Conservation (phyloP, 2,888 invertebrate species). For the Gisinianus flammeolus region DNA sequence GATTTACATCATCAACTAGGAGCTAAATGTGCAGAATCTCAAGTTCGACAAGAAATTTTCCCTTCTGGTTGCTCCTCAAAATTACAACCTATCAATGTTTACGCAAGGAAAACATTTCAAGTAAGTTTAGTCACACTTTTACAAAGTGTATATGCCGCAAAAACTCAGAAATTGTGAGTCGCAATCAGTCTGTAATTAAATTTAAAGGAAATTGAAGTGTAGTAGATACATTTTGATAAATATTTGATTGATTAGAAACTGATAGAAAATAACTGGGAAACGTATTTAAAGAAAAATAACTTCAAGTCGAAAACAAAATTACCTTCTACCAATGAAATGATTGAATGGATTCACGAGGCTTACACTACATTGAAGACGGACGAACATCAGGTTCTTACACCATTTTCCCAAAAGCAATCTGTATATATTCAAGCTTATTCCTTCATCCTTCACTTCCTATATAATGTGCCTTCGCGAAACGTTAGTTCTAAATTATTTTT, state of each 20-base stretch:
- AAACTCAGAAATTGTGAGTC: neutral
- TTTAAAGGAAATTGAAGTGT: too few species aligned
- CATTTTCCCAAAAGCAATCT: neutral
- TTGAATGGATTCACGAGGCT: constrained; percentile 56
- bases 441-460: too few species aligned
- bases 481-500: too few species aligned
- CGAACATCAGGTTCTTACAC: constrained; percentile 14
- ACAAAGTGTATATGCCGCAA: neutral
- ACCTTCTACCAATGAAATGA: constrained; percentile 55
- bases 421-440: too few species aligned
- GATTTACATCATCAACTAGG: constrained; percentile 50
- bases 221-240: neutral
- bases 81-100: constrained; percentile 57
- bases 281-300: constrained; percentile 44
- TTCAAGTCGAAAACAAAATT: constrained; percentile 48
- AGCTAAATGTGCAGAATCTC: constrained; percentile 27
- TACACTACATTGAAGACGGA: constrained; percentile 37
- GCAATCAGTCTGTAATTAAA: neutral
- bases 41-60: constrained; percentile 42
- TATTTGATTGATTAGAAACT: constrained; percentile 45
- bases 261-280: constrained; percentile 53
- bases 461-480: too few species aligned
- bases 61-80: constrained; percentile 58
- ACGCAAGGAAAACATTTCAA: constrained; percentile 48
- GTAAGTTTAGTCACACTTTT: constrained; percentile 34